Percentiles rank a stretch among this genome's conserved stretches.
These are phyloP conservation scores for Synaphobranchus kaupii DNA, from an alignment of 2,797 vertebrate genomes.

Conservation along the genomic window DNA sequence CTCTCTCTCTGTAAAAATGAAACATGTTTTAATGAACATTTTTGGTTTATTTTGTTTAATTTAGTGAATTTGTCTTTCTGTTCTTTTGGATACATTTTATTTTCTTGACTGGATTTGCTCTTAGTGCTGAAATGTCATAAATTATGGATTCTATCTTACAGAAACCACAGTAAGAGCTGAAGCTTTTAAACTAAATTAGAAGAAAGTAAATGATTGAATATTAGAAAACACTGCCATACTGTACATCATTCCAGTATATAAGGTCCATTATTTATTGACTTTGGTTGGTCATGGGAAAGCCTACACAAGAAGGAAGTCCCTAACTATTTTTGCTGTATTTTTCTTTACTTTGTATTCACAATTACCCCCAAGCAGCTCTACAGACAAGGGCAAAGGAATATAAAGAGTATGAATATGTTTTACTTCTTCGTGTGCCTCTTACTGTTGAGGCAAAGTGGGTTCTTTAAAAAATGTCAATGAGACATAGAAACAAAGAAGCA, in stretches of 20 bases:
- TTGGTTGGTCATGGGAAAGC: background rate
- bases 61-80: background rate
- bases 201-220: background rate
- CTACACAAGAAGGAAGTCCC: background rate
- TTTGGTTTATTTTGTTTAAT: slow-evolving; percentile 13
- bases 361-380: background rate
- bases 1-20: slow-evolving; percentile 32
- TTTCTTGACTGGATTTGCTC: background rate
- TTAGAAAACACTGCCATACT: background rate
- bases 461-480: background rate
- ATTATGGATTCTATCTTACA: background rate
- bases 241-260: background rate
- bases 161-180: background rate
- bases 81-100: background rate
- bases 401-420: background rate
- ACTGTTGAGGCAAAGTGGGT: background rate
- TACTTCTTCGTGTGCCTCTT: background rate
- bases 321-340: background rate
- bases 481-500: slow-evolving; percentile 1
- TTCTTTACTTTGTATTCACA: background rate
- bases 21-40: slow-evolving; percentile 4
- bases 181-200: background rate
- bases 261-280: background rate
- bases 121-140: background rate
- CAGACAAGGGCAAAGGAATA: background rate